Evolutionary conservation across 2,888 invertebrate species (phyloP), one percentile per base, ranked within the genome.

Genomic region (Pyrochroa serraticornis): DNA sequence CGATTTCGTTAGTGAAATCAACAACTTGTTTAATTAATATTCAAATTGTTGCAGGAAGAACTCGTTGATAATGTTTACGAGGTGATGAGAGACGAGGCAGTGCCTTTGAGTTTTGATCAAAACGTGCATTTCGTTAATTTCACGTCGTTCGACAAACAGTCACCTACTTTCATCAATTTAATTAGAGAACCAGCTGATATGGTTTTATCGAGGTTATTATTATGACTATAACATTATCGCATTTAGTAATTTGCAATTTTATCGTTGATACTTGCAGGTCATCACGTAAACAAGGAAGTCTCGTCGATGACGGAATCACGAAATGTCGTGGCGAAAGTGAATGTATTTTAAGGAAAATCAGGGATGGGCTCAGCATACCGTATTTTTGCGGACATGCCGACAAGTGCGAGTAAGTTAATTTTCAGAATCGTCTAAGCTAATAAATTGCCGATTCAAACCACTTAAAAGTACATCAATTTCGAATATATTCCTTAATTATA

Each of bases 311-410:
- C n/a, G 60, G 57, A 45, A 58, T 41, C 45, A 58, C 64, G n/a
- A 60, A 63, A 14, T 74, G 73, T 36, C 63, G 57, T 43, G 63
- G 64, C 36, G 66, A 69, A 59, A 57, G 50, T 58, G 64, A 65
- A 41, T 9, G 22, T 22, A 1, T 12, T 39, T 7, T 51, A 80
- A 79, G 10, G 65, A 71, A 14, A 67, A 72, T 32, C 80, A 10
- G 14, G 14, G 8, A 83, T 65, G 82, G 82, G 58, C 76, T 83
- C 36, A 76, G 82, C 6, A 82, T 87, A 62, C 83, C 87, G 0
- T 84, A 85, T 72, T 87, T 87, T 71, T 87, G 87, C 68, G 87
- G 87, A 12, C 85, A 87, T 58, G 80, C 85, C 67, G 70, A 77
- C 13, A 76, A 81, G 58, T 87, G 87, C 75, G 79, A 79, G 85